Evolutionary conservation across 2,113 vertebrate species (phyloP), one percentile per base, ranked within the genome.

Genomic region (Dipodomys stephensi): DNA sequence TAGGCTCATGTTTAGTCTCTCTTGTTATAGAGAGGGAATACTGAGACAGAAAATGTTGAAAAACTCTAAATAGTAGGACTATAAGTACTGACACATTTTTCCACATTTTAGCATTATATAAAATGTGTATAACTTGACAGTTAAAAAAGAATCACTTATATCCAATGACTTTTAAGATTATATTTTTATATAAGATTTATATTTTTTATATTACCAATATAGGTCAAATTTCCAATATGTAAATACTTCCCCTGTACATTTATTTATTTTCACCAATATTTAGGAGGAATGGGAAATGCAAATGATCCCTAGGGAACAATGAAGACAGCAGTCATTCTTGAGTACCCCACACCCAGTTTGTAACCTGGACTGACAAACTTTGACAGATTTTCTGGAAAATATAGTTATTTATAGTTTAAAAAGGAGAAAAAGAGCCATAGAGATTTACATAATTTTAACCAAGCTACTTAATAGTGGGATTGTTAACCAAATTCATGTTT

Each of bases 141-240:
- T 76, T 18, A 27, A 71, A 74, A 94, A 80, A 44, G 71, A 25
- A 73, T 78, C 12, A 57, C 2, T 82, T 10, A 72, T 83, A 72
- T 28, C 4, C 62, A 68, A 25, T 23, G 18, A 19, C 30, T 92
- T 88, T 93, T 57, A 23, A 89, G 69, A 57, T 81, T n/a, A 69
- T 65, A n/a, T 80, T 89, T 77, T 85, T 84, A 39, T 73, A 28
- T 67, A n/a, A n/a, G n/a, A n/a, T n/a, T n/a, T n/a, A n/a, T n/a
- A n/a, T 65, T 80, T 89, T 77, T 85, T 84, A 39, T 73, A 28
- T 67, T 88, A 49, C 7, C 49, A 73, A 65, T 72, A 13, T n/a
- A 28, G 27, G 7, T 23, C n/a, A 96, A 67, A 81, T 81, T 67
- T 72, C 30, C 87, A 53, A 83, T 27, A 77, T 85, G 57, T 49